Base-by-base conservation (phyloP, 2,888 invertebrate genomes). In the Osedax fenrisi region DNA sequence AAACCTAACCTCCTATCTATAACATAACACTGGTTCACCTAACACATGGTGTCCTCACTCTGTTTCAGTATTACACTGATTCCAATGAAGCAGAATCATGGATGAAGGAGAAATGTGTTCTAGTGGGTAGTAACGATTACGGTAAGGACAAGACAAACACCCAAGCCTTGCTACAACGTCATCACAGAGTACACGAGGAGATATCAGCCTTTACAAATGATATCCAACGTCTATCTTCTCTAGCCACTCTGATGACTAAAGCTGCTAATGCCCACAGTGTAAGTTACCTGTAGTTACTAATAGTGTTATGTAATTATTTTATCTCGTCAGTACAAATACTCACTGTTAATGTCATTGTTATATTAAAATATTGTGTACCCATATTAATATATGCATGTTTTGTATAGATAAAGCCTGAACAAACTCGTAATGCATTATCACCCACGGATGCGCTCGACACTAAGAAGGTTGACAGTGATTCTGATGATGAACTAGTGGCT, bases 61-160 rank as follows among this genome's bases (percentile, higher is more conserved):
- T 41, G 24, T 78, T 81, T 5, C 83, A 90, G 88, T 95, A 94
- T 86, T 94, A 94, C 84, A 91, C 94, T 0, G 97, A 97, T 85
- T 94, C 95, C 0, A 95, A 97, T 85, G 97, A 97, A 82, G 92
- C 94, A 0, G 96, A 97, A 81, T 94, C 94, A 0, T 97, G 95
- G 94, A 89, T 96, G 86, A 91, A 92, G 79, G 97, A 97, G 85
- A 94, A 94, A 85, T 90, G 92, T 85, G 91, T 94, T 0, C 87
- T 98, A 59, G 92, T 94, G 17, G 89, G 90, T 13, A 92, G 92
- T 0, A 89, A 89, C 72, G 97, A 98, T 86, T 91, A 90, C 81
- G 97, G 97, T 0, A 89, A 89, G 21, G 95, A 95, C 86, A 94
- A 94, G 80, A 91, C 92, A 0, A 90, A 91, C 75, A 94, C 93